These are phyloP conservation scores for Vombatus ursinus DNA, from an alignment of 2,113 vertebrate species.

Conservation along the genomic window DNA sequence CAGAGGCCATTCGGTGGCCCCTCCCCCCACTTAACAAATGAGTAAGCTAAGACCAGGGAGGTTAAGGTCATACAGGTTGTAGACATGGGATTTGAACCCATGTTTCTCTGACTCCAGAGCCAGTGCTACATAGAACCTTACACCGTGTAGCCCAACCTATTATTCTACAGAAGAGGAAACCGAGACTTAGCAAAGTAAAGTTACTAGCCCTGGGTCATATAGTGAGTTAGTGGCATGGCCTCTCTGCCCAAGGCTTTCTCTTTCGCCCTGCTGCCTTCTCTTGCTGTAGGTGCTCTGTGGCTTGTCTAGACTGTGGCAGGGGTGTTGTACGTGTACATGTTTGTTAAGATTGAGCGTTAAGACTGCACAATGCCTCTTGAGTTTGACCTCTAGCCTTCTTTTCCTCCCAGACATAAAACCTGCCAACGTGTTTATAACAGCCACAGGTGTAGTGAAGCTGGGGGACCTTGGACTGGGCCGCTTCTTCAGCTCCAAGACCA, in stretches of 20 bases:
- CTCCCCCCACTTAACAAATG: neutral
- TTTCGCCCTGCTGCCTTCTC: rapidly evolving
- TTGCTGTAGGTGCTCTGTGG: neutral
- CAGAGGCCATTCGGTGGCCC: neutral
- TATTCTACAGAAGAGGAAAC: neutral
- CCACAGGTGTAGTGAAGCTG: conserved; percentile 90
- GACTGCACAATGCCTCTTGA: neutral
- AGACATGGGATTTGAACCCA: neutral
- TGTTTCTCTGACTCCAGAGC: neutral
- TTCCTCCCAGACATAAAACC: conserved; percentile 90
- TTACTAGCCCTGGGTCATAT: neutral
- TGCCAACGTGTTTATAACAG: conserved; percentile 93
- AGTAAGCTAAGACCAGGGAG: neutral
- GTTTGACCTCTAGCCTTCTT: conserved; percentile 51
- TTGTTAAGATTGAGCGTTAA: neutral
- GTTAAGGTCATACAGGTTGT: neutral
- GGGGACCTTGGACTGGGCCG: conserved; percentile 92
- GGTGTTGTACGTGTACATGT: neutral
- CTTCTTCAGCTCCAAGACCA: conserved; percentile 93
- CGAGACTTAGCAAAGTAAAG: neutral
- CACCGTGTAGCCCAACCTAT: neutral
- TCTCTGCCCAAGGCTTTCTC: conserved; percentile 28
- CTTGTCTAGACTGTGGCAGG: neutral
- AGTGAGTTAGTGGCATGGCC: conserved; percentile 35
- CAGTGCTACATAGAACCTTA: neutral